These are phyloP conservation scores for Stegana nigrithorax DNA, from an alignment of 2,888 invertebrate genomes.

Conservation along the genomic window DNA sequence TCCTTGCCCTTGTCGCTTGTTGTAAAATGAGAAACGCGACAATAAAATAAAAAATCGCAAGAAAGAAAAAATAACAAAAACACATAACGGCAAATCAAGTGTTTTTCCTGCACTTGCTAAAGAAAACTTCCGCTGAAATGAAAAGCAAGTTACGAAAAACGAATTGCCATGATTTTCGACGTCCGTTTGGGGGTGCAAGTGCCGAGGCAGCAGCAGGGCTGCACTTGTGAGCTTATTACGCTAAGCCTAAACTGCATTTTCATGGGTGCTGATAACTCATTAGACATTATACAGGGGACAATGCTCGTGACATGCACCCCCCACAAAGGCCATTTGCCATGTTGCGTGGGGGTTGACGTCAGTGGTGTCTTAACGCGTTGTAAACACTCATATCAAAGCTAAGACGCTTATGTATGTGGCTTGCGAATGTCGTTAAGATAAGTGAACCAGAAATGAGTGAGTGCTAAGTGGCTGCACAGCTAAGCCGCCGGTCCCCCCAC, in stretches of 20 bases:
- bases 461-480: conserved; percentile 52
- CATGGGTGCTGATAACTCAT: conserved; percentile 54
- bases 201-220: no score
- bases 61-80: not conserved
- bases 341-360: not conserved
- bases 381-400: no score
- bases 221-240: conserved; percentile 16
- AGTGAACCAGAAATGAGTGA: conserved; percentile 44
- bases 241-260: conserved; percentile 49
- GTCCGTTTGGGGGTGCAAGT: not conserved
- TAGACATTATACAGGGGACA: no score
- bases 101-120: conserved; percentile 32
- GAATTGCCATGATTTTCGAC: not conserved
- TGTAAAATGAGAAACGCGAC: not conserved
- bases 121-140: conserved; percentile 30
- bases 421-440: conserved; percentile 48
- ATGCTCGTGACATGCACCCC: no score
- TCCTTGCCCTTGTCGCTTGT: not conserved
- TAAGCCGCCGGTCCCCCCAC: conserved; percentile 50
- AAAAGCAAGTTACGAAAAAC: conserved; percentile 40
- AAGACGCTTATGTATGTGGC: conserved; percentile 43
- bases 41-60: not conserved
- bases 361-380: no score
- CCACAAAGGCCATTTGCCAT: no score
- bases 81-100: conserved; percentile 15